Base-by-base conservation (phyloP, 1,140 invertebrate genomes). In the Rhagoletis zephyria region DNA sequence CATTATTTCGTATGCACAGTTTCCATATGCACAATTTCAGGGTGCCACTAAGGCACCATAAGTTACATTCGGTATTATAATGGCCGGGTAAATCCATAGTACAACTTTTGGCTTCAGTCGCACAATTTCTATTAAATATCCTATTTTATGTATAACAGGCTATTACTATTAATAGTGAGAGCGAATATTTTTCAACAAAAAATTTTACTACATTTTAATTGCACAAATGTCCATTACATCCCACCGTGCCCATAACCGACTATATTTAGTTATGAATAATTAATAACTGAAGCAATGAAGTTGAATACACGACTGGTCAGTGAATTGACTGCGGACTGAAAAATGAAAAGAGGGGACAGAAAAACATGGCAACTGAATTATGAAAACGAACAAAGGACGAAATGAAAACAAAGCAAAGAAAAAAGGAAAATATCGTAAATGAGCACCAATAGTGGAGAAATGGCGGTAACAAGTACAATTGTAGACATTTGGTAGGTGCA, bases 211-310 rank as follows among this genome's bases (percentile, higher is more conserved):
- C n/a, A 19, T 40, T 67, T 42, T 67, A 42, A 7, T 42, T 67
- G 7, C 10, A 14, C 7, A 5, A 40, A 1, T 3, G n/a, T 48
- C 74, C 85, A 9, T 42, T 5, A 3, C 1, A 45, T 19, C 61
- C 60, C 85, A 86, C 42, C 65, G 30, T 86, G 7, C 0, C 7
- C 63, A 56, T 42, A 56, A 19, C n/a, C 30, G 51, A 59, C 67
- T 85, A 87, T 56, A 87, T 87, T 70, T 85, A 86, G 42, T 77
- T 87, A 88, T 88, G 70, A 88, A 88, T 88, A 86, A 88, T 88
- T 88, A 88, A 88, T 88, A 88, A 87, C 85, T 85, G 87, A 88
- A 87, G 87, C 87, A 88, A 88, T 88, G 87, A 87, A 88, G 87
- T 88, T 88, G 85, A 88, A 88, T 87, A 87, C 85, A 85, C 85